These are phyloP conservation scores for Cryptotis parvus DNA, from an alignment of 2,113 vertebrate genomes.

Conservation along the genomic window DNA sequence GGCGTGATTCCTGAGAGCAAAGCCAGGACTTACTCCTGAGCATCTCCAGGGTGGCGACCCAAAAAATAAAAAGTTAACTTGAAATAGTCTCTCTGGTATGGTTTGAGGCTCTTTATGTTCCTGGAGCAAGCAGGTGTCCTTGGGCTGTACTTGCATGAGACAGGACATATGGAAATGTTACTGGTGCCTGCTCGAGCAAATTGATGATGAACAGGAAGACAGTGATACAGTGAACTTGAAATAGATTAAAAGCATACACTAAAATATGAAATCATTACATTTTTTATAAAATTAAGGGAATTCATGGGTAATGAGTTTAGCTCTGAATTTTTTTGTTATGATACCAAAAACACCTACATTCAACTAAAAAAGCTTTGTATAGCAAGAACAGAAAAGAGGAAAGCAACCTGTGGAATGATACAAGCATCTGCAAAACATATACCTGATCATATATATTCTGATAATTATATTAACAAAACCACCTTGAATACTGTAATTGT, in stretches of 20 bases:
- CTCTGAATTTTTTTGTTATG: not conserved
- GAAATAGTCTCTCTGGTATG: too few relatives aligned
- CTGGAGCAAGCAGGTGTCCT: too few relatives aligned
- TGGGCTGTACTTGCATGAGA: too few relatives aligned
- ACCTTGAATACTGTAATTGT: not conserved
- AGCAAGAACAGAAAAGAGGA: not conserved
- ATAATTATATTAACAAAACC: not conserved
- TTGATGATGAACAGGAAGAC: too few relatives aligned
- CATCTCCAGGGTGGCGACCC: too few relatives aligned
- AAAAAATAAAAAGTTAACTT: too few relatives aligned
- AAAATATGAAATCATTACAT: not conserved
- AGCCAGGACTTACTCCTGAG: not conserved
- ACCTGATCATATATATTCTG: not conserved
- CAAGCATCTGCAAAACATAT: not conserved
- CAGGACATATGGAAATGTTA: too few relatives aligned
- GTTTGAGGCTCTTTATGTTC: too few relatives aligned
- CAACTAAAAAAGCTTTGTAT: not conserved
- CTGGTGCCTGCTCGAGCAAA: too few relatives aligned
- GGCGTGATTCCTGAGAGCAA: not conserved
- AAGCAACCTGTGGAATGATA: not conserved
- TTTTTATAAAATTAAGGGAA: not conserved
- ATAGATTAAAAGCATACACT: not conserved
- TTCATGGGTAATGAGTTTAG: not conserved
- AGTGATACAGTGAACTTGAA: conserved; percentile 4
- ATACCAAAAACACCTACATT: not conserved